Evolutionary conservation across 2,888 invertebrate species (phyloP).

Genomic region (Buathra laborator): DNA sequence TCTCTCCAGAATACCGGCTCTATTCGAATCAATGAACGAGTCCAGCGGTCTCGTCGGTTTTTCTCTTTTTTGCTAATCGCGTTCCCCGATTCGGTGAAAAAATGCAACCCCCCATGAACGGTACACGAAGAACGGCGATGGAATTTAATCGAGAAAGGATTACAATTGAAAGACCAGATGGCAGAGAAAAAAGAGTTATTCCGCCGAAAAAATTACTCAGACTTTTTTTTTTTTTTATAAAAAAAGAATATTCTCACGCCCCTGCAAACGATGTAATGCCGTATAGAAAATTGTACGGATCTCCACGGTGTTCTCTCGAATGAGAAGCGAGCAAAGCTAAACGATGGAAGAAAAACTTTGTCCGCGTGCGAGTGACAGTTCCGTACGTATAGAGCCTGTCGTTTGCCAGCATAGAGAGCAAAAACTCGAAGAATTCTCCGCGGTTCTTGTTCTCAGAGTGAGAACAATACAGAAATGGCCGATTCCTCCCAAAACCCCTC

Average conservation of each 20-base stretch:
- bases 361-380: conserved; percentile 45
- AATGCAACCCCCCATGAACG: not conserved
- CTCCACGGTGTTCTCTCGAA: not conserved
- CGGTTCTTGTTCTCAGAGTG: not conserved
- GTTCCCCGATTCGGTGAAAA: not conserved
- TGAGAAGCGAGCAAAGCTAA: not conserved
- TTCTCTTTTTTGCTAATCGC: conserved; percentile 1
- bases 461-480: not conserved
- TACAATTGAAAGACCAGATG: no score
- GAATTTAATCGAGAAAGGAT: not conserved
- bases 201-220: not conserved
- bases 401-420: conserved; percentile 2
- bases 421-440: not conserved
- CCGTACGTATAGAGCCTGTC: conserved; percentile 36
- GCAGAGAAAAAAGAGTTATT: not conserved
- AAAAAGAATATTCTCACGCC: not conserved
- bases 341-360: conserved; percentile 33
- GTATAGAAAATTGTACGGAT: conserved; percentile 1
- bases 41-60: not conserved
- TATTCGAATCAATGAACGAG: not conserved
- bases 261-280: not conserved
- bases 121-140: not conserved
- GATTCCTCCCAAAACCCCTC: not conserved
- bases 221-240: not conserved
- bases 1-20: not conserved